phyloP scores from a whole-genome alignment of 2,888 invertebrate genomes.

The Agriotes lineatus region DNA sequence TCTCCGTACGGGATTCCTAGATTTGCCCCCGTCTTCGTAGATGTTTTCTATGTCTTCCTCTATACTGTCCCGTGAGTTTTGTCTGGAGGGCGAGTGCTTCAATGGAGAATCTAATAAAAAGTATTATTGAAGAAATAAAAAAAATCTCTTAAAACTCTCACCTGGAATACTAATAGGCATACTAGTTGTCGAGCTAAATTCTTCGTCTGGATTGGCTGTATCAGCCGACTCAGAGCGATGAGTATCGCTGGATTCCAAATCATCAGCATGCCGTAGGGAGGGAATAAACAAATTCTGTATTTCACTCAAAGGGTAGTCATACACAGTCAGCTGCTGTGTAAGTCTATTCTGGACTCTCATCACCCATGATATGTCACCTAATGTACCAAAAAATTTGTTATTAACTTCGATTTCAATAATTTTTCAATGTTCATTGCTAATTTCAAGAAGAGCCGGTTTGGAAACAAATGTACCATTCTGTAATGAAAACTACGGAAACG shows the following conservation, averaged over 20 bases:
- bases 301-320: constrained; percentile 73
- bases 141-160: constrained; percentile 22
- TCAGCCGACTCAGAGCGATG: constrained; percentile 36
- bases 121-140: constrained; percentile 8
- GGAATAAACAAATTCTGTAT: constrained; percentile 81
- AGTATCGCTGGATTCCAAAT: constrained; percentile 34
- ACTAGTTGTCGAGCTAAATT: constrained; percentile 60
- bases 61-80: constrained; percentile 69
- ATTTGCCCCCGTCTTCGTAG: constrained; percentile 64
- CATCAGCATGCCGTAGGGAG: constrained; percentile 57
- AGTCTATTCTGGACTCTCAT: constrained; percentile 92
- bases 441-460: too few relatives aligned
- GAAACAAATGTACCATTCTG: too few relatives aligned
- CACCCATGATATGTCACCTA: constrained; percentile 90
- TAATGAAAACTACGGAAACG: too few relatives aligned
- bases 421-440: too few relatives aligned
- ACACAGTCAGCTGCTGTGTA: constrained; percentile 62
- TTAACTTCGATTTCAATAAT: too few relatives aligned
- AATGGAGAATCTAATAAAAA: constrained; percentile 52
- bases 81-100: constrained; percentile 66
- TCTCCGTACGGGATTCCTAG: constrained; percentile 86
- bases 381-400: neutral
- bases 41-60: constrained; percentile 67
- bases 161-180: constrained; percentile 77
- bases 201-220: constrained; percentile 44